phyloP scores from a whole-genome alignment of 2,113 vertebrate genomes.

The Marmota monax region DNA sequence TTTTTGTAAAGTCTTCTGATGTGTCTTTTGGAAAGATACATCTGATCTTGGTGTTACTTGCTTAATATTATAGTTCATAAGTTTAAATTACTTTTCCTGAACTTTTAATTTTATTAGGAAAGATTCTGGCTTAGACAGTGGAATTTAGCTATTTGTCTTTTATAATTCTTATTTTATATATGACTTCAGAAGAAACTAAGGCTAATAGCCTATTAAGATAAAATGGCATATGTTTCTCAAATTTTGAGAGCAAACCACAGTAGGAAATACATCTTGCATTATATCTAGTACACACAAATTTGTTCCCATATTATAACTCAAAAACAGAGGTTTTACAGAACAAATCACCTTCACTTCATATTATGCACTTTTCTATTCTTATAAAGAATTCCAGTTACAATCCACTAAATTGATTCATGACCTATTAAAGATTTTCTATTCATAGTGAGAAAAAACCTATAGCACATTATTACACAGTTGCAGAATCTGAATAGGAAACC shows the following conservation, averaged over 20 bases:
- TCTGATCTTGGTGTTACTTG: not conserved
- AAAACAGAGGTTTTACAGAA: not conserved
- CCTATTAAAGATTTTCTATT: not conserved
- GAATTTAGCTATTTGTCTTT: not conserved
- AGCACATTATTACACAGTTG: conserved; percentile 9
- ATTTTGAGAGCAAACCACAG: not conserved
- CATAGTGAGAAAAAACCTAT: not conserved
- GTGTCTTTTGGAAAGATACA: not conserved
- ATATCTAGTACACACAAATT: not conserved
- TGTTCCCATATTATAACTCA: not conserved
- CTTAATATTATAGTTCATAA: not conserved
- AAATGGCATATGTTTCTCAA: not conserved
- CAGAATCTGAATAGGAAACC: not conserved
- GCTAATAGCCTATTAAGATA: not conserved
- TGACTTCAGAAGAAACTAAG: not conserved
- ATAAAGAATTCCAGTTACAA: not conserved
- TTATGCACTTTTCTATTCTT: not conserved
- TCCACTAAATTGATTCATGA: not conserved
- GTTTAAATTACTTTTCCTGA: not conserved
- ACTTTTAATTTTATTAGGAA: conserved; percentile 18
- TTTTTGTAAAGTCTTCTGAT: not conserved
- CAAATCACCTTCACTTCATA: not conserved
- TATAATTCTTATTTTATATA: not conserved
- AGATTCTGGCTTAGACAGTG: not conserved
- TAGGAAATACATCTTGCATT: not conserved